Evolutionary conservation across 1,140 invertebrate genomes (phyloP).

Genomic region (Atta cephalotes): DNA sequence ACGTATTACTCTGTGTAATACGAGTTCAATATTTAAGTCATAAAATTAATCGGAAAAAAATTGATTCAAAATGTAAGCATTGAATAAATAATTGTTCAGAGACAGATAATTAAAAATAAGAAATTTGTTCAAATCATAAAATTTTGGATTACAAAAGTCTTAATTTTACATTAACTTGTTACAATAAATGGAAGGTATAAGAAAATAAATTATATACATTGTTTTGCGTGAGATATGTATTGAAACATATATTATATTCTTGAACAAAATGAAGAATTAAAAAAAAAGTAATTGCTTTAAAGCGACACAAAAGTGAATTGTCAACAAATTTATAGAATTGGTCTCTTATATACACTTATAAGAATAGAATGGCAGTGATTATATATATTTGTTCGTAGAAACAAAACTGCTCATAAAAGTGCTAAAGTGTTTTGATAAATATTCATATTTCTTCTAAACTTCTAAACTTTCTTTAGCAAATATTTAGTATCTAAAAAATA

Average conservation of each 20-base stretch:
- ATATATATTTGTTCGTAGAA: not conserved
- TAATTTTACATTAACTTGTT: conserved; percentile 5
- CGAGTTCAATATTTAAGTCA: not conserved
- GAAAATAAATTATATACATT: not conserved
- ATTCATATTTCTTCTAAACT: not conserved
- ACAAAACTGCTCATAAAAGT: not conserved
- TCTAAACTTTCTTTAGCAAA: not conserved
- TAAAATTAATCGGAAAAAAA: conserved; percentile 10
- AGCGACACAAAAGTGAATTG: not conserved
- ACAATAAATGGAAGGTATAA: not conserved
- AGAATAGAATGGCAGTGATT: conserved; percentile 2
- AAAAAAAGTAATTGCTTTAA: not conserved
- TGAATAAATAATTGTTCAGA: not conserved
- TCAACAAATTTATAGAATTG: not conserved
- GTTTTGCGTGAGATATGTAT: not conserved
- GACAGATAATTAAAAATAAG: not conserved
- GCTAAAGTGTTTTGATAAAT: not conserved
- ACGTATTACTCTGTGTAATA: not conserved
- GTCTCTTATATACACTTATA: not conserved
- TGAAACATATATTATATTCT: not conserved
- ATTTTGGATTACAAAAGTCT: not conserved
- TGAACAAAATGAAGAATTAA: not conserved
- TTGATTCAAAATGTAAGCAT: not conserved
- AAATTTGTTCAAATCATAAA: not conserved
- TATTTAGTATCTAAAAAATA: not conserved